Percentiles rank a stretch among this genome's conserved stretches.
Evolutionary conservation across 2,113 vertebrate species (phyloP).

Genomic region (Vanacampus margaritifer): DNA sequence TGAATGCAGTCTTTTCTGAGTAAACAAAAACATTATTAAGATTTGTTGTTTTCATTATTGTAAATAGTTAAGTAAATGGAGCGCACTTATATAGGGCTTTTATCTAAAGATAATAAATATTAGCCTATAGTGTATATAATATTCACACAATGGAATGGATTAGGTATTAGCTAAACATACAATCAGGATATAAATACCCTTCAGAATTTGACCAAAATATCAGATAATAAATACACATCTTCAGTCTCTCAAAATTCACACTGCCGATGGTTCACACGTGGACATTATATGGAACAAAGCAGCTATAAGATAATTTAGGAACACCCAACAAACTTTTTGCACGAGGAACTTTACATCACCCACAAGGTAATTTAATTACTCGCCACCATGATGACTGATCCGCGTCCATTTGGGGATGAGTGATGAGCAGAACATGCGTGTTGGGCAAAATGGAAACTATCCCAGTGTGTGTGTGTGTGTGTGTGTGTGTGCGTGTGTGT

Average conservation of each 20-base stretch:
- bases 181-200: neutral
- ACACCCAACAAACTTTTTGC: neutral
- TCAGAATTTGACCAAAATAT: no score
- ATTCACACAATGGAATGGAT: neutral
- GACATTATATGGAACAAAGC: no score
- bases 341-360: neutral
- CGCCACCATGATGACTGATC: neutral
- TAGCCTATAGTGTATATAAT: no score
- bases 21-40: neutral
- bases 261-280: neutral
- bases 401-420: neutral
- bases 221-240: no score
- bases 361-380: neutral
- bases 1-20: neutral
- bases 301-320: neutral
- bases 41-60: neutral
- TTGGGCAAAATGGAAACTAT: neutral
- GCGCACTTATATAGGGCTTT: no score
- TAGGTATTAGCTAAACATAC: no score
- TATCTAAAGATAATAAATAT: neutral
- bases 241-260: no score
- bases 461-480: constrained; percentile 13
- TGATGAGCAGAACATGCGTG: neutral
- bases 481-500: constrained; percentile 18
- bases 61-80: neutral